Percentiles rank a stretch among this genome's conserved stretches.
Conservation (phyloP, 2,797 vertebrate genomes). For the Darevskia nairensis region DNA sequence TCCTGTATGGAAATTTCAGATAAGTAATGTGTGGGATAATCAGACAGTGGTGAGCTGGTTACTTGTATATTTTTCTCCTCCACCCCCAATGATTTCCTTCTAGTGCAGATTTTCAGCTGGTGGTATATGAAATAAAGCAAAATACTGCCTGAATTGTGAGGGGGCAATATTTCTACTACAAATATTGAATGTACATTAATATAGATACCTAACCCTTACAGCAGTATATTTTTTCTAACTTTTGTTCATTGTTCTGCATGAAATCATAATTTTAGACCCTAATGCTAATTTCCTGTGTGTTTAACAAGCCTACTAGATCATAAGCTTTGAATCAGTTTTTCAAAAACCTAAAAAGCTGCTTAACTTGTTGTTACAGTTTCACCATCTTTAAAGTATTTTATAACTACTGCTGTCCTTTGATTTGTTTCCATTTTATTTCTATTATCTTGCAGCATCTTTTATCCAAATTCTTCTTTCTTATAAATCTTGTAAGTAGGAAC, state of each 20-base stretch:
- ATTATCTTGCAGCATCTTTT: conserved; percentile 99
- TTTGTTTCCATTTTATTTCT: conserved; percentile 99
- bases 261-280: conserved; percentile 81
- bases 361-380: conserved; percentile 81
- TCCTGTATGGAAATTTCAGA: neutral
- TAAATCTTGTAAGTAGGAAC: conserved; percentile 99
- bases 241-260: conserved; percentile 84
- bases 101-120: neutral
- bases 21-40: neutral
- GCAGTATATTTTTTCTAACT: conserved; percentile 74
- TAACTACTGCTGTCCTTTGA: conserved; percentile 98
- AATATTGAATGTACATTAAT: conserved; percentile 55
- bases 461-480: conserved; percentile 99
- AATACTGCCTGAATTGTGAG: conserved; percentile 66
- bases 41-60: neutral
- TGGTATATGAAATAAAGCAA: neutral
- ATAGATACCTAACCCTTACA: conserved; percentile 60
- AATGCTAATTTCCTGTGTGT: conserved; percentile 81
- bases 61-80: neutral
- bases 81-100: rapidly evolving
- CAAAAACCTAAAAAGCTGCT: conserved; percentile 79
- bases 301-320: conserved; percentile 80
- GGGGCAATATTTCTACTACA: conserved; percentile 64
- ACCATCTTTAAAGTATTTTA: conserved; percentile 89
- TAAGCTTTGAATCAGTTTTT: conserved; percentile 81